Percentiles rank a stretch among this genome's conserved stretches.
These are phyloP conservation scores for Hydrozoanthus gracilis DNA, from an alignment of 92 coral and sea anemone species.

Conservation along the genomic window DNA sequence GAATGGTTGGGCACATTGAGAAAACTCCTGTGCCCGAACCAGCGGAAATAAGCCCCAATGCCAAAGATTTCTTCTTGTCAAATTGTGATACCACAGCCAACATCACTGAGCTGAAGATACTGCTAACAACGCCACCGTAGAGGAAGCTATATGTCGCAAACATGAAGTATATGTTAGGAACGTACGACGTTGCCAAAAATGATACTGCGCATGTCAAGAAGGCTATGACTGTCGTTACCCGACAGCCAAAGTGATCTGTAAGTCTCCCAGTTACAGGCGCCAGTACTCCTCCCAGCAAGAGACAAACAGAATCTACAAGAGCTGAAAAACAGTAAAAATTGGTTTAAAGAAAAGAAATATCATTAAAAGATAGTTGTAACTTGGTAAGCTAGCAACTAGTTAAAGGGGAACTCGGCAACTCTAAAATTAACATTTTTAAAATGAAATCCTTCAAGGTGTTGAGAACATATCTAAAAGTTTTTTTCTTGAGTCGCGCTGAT, in stretches of 20 bases:
- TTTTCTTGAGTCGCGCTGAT: too few species aligned
- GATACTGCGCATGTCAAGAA: constrained; percentile 22
- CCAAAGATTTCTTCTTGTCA: constrained; percentile 2
- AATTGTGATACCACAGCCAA: constrained; percentile 21
- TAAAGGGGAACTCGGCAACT: neutral
- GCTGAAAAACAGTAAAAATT: neutral
- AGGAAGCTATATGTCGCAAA: constrained; percentile 26
- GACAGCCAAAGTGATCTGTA: constrained; percentile 3
- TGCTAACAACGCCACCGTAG: neutral
- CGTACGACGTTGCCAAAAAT: constrained; percentile 25
- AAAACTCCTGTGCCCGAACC: constrained; percentile 5
- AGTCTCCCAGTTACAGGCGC: constrained; percentile 22
- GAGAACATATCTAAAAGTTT: too few species aligned
- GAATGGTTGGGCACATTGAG: constrained; percentile 14
- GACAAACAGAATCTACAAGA: neutral
- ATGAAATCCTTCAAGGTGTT: too few species aligned
- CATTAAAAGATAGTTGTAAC: too few species aligned
- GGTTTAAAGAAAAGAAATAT: neutral
- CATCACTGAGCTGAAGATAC: neutral
- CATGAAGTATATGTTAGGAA: constrained; percentile 21
- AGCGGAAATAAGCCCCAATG: constrained; percentile 7
- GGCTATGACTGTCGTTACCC: neutral
- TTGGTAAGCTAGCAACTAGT: too few species aligned
- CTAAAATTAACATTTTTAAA: too few species aligned
- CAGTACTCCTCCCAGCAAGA: neutral